phyloP scores from a whole-genome alignment of 2,113 vertebrate species.

The pig (Sus scrofa) region DNA sequence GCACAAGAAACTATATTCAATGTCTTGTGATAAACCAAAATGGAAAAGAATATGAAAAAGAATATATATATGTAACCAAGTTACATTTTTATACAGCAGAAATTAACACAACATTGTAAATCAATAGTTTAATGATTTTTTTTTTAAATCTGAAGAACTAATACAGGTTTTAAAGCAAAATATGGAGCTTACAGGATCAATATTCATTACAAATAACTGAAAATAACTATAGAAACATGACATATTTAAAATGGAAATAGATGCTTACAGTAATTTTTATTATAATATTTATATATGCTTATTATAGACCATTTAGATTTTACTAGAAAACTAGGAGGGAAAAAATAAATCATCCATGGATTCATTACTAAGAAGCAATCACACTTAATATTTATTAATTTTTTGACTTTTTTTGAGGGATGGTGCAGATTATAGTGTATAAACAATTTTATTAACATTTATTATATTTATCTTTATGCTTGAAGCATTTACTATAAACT shows the following conservation, averaged over 20 bases:
- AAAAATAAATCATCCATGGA: not conserved
- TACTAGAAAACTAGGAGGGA: not conserved
- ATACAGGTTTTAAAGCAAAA: not conserved
- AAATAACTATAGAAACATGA: not conserved
- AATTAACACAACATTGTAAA: no score
- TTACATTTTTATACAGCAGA: no score
- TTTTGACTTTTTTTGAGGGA: not conserved
- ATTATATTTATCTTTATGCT: no score
- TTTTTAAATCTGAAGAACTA: not conserved
- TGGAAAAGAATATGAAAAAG: no score
- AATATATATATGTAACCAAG: no score
- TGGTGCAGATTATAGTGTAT: not conserved
- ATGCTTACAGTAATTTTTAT: not conserved
- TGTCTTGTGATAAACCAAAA: no score
- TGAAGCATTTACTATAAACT: not conserved
- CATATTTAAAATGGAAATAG: constrained; percentile 12
- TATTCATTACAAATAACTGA: not conserved
- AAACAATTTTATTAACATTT: not conserved
- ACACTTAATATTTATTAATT: constrained; percentile 11
- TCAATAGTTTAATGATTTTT: no score
- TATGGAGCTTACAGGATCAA: not conserved
- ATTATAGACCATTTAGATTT: not conserved
- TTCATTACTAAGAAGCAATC: not conserved
- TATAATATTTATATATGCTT: not conserved
- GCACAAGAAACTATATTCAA: no score